Evolutionary conservation across 2,113 vertebrate species (phyloP).

Genomic region (Muscicapa adusta): DNA sequence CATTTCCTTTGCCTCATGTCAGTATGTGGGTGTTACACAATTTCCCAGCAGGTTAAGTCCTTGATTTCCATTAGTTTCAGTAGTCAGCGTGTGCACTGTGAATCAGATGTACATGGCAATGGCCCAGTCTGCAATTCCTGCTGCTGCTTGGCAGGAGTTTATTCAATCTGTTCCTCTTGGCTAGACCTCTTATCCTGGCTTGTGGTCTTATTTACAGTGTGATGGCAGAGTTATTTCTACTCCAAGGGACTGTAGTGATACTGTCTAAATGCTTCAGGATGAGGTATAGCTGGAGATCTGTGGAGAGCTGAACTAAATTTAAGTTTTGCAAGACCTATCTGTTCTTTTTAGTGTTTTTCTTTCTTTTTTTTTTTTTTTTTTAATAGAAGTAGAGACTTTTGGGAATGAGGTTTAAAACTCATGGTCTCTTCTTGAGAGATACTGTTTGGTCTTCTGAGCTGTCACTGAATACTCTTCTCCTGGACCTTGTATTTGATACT

Average conservation of each 20-base stretch:
- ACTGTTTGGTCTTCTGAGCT: not conserved
- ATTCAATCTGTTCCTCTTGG: conserved; percentile 52
- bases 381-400: not conserved
- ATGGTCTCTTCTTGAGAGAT: not conserved
- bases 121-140: not conserved
- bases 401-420: not conserved
- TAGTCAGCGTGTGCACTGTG: not conserved
- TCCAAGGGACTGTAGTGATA: not conserved
- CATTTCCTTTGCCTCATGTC: not conserved
- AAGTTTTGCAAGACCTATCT: not conserved
- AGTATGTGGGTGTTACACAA: not conserved
- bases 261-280: not conserved
- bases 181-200: conserved; percentile 10
- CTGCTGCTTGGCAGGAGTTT: conserved; percentile 28
- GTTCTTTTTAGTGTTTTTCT: not conserved
- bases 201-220: conserved; percentile 1
- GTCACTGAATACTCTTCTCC: not conserved
- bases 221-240: conserved; percentile 16
- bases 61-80: not conserved
- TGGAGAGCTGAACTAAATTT: not conserved
- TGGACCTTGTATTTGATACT: not conserved
- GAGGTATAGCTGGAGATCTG: not conserved
- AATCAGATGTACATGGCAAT: not conserved
- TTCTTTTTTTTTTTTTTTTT: not conserved
- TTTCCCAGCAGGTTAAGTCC: not conserved